These are phyloP conservation scores for Jacana jacana DNA, from an alignment of 2,113 vertebrate species.

Conservation along the genomic window DNA sequence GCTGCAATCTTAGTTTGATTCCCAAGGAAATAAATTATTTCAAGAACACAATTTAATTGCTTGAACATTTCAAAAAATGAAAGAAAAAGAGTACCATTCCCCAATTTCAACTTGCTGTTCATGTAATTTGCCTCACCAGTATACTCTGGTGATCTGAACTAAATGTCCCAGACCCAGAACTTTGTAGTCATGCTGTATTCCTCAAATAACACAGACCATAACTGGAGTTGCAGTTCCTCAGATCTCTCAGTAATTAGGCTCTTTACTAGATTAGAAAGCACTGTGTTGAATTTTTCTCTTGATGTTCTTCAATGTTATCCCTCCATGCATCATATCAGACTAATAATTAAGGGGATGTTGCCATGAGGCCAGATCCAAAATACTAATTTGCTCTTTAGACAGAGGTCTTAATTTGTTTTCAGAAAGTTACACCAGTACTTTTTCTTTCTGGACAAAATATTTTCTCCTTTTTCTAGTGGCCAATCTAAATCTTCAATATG, in stretches of 20 bases:
- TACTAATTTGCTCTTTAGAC: background rate
- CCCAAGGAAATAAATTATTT: constrained; percentile 41
- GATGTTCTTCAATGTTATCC: background rate
- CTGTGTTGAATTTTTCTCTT: background rate
- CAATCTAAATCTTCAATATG: background rate
- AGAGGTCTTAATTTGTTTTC: background rate
- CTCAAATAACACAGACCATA: background rate
- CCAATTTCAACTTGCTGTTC: background rate
- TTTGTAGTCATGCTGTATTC: background rate
- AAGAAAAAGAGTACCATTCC: background rate
- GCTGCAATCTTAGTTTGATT: constrained; percentile 36
- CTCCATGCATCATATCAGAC: background rate
- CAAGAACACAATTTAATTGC: constrained; percentile 5
- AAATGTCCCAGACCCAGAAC: background rate
- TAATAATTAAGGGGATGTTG: background rate
- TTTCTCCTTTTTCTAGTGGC: background rate
- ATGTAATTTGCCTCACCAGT: background rate
- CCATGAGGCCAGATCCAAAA: background rate
- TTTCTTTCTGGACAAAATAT: background rate
- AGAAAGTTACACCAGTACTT: background rate
- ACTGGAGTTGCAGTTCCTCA: background rate
- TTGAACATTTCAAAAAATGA: background rate
- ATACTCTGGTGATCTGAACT: background rate
- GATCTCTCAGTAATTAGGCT: background rate
- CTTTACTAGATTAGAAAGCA: background rate